phyloP scores from a whole-genome alignment of 2,888 invertebrate genomes.

The Automeris io region DNA sequence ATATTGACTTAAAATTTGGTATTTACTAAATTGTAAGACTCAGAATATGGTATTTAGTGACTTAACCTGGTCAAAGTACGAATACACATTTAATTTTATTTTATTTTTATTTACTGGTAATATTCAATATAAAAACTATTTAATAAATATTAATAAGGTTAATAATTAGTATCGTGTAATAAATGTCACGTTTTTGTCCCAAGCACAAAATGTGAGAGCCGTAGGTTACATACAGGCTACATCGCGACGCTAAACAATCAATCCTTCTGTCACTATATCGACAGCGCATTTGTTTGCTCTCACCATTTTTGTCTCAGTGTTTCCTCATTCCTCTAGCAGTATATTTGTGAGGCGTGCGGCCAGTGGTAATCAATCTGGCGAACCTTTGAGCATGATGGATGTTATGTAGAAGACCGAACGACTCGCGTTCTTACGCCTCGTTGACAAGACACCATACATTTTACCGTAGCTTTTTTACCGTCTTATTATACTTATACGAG shows the following conservation, averaged over 20 bases:
- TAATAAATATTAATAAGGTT: too few species aligned
- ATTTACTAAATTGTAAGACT: too few species aligned
- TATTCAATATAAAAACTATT: too few species aligned
- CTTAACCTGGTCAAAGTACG: too few species aligned
- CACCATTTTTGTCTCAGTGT: conserved; percentile 69
- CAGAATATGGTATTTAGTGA: too few species aligned
- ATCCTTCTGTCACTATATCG: conserved; percentile 70
- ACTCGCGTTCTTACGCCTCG: conserved; percentile 31
- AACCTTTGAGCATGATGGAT: conserved; percentile 67
- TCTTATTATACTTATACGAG: conserved; percentile 34
- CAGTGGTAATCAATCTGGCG: conserved; percentile 65
- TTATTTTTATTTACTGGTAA: too few species aligned
- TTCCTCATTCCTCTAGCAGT: conserved; percentile 35
- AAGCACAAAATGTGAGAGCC: conserved; percentile 14
- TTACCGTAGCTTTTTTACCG: conserved; percentile 22
- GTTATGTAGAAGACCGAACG: conserved; percentile 34
- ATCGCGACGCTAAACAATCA: conserved; percentile 48
- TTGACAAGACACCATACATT: conserved; percentile 48
- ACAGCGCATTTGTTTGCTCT: conserved; percentile 72
- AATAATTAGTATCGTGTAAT: neutral
- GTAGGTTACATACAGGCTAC: conserved; percentile 14
- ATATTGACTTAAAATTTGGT: too few species aligned
- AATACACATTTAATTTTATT: too few species aligned
- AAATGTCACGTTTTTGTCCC: conserved; percentile 10
- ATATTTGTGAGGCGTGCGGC: conserved; percentile 38